Evolutionary conservation across 2,113 vertebrate species (phyloP).

Genomic region (Condylura cristata): DNA sequence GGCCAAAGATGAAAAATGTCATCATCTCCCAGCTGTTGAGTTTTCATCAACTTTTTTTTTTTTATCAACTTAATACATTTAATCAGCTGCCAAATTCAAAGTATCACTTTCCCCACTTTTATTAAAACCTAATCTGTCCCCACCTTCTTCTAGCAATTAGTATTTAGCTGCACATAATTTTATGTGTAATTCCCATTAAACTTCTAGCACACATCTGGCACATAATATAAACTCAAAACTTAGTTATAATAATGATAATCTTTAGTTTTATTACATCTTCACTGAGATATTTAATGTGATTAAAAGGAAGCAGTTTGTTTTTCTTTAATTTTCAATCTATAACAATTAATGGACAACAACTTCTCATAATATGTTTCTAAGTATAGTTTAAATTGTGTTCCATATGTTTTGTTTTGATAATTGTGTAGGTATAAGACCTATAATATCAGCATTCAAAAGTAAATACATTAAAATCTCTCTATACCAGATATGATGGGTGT

Average conservation of each 20-base stretch:
- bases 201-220: neutral
- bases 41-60: neutral
- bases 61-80: neutral
- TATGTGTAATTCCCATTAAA: neutral
- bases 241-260: neutral
- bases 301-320: neutral
- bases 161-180: neutral
- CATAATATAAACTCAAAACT: neutral
- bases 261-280: neutral
- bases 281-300: neutral
- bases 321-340: neutral
- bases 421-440: neutral
- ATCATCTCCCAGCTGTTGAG: neutral
- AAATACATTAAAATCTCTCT: neutral
- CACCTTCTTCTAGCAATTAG: constrained; percentile 46
- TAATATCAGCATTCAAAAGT: neutral
- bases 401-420: neutral
- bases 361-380: neutral
- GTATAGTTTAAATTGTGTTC: neutral
- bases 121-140: neutral
- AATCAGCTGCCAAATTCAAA: constrained; percentile 57
- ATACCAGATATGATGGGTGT: neutral
- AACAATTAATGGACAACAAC: neutral
- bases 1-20: constrained; percentile 24
- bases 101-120: constrained; percentile 4